Evolutionary conservation across 2,113 vertebrate genomes (phyloP).

Genomic region (Tricholaema leucomelas): DNA sequence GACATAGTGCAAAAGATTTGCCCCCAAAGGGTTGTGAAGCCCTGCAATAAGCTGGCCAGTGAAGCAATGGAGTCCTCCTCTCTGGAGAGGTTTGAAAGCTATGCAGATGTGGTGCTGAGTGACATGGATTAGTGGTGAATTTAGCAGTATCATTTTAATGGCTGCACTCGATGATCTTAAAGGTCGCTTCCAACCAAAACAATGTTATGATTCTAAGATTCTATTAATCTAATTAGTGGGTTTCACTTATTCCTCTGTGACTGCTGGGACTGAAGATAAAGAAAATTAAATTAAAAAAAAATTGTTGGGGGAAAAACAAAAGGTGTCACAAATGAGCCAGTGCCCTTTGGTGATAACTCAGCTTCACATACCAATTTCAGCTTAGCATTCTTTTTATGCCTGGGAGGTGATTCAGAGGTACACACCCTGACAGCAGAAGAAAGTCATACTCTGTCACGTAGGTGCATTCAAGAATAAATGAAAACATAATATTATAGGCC

Average conservation of each 20-base stretch:
- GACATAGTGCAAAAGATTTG: too few species aligned
- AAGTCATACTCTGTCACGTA: background rate
- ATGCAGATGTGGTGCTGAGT: too few species aligned
- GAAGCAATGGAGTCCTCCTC: too few species aligned
- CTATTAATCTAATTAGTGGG: background rate
- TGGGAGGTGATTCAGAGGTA: background rate
- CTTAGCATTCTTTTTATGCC: background rate
- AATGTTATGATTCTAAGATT: too few species aligned
- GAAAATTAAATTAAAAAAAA: background rate
- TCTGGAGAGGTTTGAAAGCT: too few species aligned
- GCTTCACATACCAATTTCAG: background rate
- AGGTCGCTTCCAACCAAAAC: too few species aligned
- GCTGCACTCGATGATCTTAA: too few species aligned
- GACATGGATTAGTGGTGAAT: too few species aligned
- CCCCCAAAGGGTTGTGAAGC: too few species aligned
- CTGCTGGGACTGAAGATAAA: background rate
- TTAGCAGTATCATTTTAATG: too few species aligned
- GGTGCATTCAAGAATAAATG: background rate
- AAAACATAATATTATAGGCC: background rate
- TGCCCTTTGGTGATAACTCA: background rate
- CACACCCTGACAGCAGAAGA: background rate
- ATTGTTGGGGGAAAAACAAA: background rate
- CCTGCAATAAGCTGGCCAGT: too few species aligned
- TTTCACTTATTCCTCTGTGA: background rate
- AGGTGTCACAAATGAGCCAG: rapidly evolving